A percentile compares a stretch with the other conserved stretches of the same genome.
phyloP scores from a whole-genome alignment of 23 tunicate genomes.

The Corella eumyota region DNA sequence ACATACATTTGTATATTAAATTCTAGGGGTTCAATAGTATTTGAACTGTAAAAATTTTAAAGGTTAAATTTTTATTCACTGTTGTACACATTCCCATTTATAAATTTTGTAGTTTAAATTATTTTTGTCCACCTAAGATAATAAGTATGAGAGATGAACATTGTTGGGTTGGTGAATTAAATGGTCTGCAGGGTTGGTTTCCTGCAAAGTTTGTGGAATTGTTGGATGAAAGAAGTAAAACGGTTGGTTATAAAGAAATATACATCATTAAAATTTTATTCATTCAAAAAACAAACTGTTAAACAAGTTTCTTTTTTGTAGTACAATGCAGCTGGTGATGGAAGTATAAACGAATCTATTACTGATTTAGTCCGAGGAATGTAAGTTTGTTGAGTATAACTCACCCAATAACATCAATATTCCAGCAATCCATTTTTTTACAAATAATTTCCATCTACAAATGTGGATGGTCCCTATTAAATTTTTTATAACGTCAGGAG shows the following conservation, averaged over 20 bases:
- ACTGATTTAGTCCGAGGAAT: slow-evolving; percentile 60
- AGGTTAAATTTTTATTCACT: no score
- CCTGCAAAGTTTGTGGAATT: slow-evolving; percentile 87
- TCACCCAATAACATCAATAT: no score
- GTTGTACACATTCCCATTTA: no score
- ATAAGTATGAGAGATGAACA: slow-evolving; percentile 89
- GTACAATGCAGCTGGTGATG: slow-evolving; percentile 76
- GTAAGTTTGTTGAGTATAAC: slow-evolving; percentile 13
- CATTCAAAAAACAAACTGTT: no score
- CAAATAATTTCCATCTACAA: no score
- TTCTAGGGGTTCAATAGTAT: no score
- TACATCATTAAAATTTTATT: background rate
- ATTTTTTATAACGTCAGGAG: background rate
- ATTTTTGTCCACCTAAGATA: no score
- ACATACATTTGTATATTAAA: no score
- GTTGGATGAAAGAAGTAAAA: slow-evolving; percentile 90
- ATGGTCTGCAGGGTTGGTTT: slow-evolving; percentile 84
- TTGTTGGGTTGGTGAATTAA: slow-evolving; percentile 85
- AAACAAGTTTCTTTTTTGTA: slow-evolving; percentile 2
- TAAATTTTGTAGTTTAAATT: no score
- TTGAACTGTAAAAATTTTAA: no score
- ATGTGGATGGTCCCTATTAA: background rate
- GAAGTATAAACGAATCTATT: slow-evolving; percentile 47
- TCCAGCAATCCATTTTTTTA: no score
- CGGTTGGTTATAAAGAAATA: slow-evolving; percentile 4